A percentile compares a stretch with the other conserved stretches of the same genome.
These are phyloP conservation scores for Brachionus paranguensis DNA, from an alignment of 1,140 invertebrate species.

Conservation along the genomic window DNA sequence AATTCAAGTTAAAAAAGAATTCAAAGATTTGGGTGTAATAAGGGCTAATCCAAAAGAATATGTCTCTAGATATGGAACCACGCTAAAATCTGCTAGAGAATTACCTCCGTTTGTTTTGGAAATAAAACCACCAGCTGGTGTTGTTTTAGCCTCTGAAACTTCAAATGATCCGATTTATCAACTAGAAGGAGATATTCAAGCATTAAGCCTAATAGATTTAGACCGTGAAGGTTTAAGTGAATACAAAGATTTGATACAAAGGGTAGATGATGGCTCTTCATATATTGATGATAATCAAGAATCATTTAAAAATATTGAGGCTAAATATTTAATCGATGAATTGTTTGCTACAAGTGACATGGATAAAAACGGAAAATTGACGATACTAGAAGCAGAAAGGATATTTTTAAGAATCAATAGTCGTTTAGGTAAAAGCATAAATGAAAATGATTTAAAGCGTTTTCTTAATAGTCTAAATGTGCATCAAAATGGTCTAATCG, in stretches of 20 bases:
- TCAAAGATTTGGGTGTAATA: conserved; percentile 40
- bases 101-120: conserved; percentile 30
- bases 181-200: conserved; percentile 34
- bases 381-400: neutral
- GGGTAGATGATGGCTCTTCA: neutral
- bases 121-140: conserved; percentile 36
- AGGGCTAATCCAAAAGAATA: conserved; percentile 31
- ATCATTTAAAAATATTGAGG: neutral
- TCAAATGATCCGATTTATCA: neutral
- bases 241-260: neutral
- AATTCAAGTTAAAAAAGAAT: conserved; percentile 36
- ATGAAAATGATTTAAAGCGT: conserved; percentile 15
- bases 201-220: conserved; percentile 28
- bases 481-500: conserved; percentile 5
- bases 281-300: neutral
- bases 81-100: conserved; percentile 27
- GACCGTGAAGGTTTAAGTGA: conserved; percentile 34
- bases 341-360: neutral
- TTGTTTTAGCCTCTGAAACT: conserved; percentile 16
- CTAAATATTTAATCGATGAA: neutral
- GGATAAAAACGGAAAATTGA: conserved; percentile 20
- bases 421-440: neutral
- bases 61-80: conserved; percentile 26
- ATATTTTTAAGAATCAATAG: conserved; percentile 36
- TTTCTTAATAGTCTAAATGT: conserved; percentile 5